phyloP scores from a whole-genome alignment of 2,113 vertebrate genomes.

The Grantiella picta region DNA sequence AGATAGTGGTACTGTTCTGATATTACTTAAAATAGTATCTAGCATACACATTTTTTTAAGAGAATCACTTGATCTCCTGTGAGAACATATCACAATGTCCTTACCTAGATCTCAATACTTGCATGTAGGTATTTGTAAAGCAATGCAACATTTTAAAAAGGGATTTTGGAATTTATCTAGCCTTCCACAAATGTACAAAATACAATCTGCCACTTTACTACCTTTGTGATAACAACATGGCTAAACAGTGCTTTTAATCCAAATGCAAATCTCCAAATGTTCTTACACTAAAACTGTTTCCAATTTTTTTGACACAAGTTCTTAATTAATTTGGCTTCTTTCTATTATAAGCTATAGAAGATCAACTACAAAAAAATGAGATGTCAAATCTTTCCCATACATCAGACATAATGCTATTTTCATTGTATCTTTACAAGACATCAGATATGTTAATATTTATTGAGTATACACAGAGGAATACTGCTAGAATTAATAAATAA shows the following conservation, averaged over 20 bases:
- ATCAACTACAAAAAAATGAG: slow-evolving; percentile 49
- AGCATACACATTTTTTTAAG: not conserved
- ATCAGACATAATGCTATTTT: slow-evolving; percentile 50
- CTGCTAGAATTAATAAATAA: slow-evolving; percentile 76
- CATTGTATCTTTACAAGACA: slow-evolving; percentile 37
- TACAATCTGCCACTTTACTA: not conserved
- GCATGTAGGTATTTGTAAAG: not conserved
- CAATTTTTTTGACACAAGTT: not conserved
- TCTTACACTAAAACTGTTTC: not conserved
- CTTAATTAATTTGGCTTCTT: slow-evolving; percentile 64
- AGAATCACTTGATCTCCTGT: not conserved
- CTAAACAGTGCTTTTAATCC: not conserved
- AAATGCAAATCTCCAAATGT: not conserved
- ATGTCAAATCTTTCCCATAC: slow-evolving; percentile 34
- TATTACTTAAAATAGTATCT: not conserved
- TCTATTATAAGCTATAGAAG: slow-evolving; percentile 39
- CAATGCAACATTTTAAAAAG: not conserved
- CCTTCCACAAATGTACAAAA: not conserved
- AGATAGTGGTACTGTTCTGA: not conserved
- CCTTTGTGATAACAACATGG: not conserved
- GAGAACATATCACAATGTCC: not conserved
- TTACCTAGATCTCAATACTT: not conserved
- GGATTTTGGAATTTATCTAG: not conserved
- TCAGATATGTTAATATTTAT: slow-evolving; percentile 76
- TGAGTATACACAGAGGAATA: slow-evolving; percentile 59